Conservation (phyloP, 2,797 vertebrate species). For the Pteropus rufus region DNA sequence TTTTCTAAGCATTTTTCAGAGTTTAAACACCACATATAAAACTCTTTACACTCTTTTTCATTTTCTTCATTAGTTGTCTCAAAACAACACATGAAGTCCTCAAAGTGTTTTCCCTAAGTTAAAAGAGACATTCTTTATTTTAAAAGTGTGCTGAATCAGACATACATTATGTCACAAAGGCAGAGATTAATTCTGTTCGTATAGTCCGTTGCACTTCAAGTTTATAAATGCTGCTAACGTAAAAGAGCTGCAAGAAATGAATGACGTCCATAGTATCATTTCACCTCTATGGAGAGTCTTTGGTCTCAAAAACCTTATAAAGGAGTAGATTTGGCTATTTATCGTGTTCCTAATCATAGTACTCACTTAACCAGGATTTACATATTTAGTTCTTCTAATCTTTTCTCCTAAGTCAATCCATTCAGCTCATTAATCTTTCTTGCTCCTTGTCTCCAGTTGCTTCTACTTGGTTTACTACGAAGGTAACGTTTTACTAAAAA, state of each 20-base stretch:
- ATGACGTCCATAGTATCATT: neutral
- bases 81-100: neutral
- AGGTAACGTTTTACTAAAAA: neutral
- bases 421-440: constrained; percentile 38
- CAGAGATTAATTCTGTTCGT: neutral
- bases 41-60: neutral
- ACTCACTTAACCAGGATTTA: constrained; percentile 2
- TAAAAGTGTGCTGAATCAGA: neutral
- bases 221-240: neutral
- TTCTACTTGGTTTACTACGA: neutral
- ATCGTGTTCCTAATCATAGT: constrained; percentile 1
- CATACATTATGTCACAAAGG: neutral
- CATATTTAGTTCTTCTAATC: constrained; percentile 31
- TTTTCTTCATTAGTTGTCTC: constrained; percentile 23
- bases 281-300: neutral
- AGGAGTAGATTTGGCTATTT: constrained; percentile 27
- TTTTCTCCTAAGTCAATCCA: constrained; percentile 36
- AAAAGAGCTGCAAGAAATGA: constrained; percentile 24
- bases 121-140: neutral
- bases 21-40: neutral
- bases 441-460: neutral
- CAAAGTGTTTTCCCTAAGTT: neutral
- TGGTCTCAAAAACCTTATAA: constrained; percentile 41
- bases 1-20: constrained; percentile 19
- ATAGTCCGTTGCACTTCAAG: neutral